Evolutionary conservation across 2,113 vertebrate genomes (phyloP).

Genomic region (Pangasianodon gigas): DNA sequence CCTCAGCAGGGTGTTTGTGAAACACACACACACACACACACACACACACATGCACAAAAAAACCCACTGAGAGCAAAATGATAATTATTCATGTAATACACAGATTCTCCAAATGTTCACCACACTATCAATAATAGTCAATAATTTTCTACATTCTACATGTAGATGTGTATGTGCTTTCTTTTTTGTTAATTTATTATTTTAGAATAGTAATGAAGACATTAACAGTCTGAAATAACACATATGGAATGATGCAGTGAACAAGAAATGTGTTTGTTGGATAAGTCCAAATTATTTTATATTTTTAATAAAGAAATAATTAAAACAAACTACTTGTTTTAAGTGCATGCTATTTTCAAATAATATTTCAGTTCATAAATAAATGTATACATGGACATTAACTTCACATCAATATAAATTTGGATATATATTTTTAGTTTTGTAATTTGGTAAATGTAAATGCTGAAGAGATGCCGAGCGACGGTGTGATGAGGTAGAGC

Average conservation of each 20-base stretch:
- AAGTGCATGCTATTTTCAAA: not conserved
- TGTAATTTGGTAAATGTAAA: too few relatives aligned
- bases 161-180: not conserved
- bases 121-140: not conserved
- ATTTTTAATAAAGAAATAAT: not conserved
- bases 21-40: conserved; percentile 7
- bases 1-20: conserved; percentile 11
- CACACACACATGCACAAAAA: not conserved
- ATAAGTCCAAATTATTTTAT: not conserved
- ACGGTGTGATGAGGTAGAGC: not conserved
- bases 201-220: not conserved
- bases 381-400: too few relatives aligned
- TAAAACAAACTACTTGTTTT: not conserved
- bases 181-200: not conserved
- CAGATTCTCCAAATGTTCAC: not conserved
- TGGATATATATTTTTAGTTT: too few relatives aligned
- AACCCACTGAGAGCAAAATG: not conserved
- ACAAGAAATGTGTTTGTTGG: not conserved
- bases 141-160: not conserved
- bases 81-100: conserved; percentile 37
- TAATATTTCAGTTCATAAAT: not conserved
- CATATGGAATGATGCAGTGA: not conserved
- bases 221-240: not conserved
- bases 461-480: too few relatives aligned
- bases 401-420: too few relatives aligned